phyloP scores from a whole-genome alignment of 2,888 invertebrate species.

The Villa cingulata region DNA sequence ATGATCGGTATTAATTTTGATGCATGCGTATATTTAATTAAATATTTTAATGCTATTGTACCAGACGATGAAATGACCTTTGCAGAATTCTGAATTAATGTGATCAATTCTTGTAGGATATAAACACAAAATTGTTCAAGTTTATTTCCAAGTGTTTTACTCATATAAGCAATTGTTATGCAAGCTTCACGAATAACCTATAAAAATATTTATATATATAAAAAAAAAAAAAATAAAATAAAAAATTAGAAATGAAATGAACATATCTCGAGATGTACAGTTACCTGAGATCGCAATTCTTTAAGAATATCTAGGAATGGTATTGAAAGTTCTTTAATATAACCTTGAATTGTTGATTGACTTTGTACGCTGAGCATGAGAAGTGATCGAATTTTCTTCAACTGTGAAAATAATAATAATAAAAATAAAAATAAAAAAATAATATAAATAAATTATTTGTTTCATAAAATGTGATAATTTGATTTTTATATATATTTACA shows the following conservation, averaged over 20 bases:
- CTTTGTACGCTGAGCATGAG: slow-evolving; percentile 63
- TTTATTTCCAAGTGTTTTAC: slow-evolving; percentile 69
- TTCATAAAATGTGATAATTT: too few relatives aligned
- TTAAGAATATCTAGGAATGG: slow-evolving; percentile 70
- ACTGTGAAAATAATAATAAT: slow-evolving; percentile 39
- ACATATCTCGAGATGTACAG: too few relatives aligned
- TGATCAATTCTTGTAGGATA: slow-evolving; percentile 69
- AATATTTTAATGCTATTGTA: slow-evolving; percentile 71
- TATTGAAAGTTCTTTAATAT: slow-evolving; percentile 65
- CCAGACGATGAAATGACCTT: slow-evolving; percentile 91
- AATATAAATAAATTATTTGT: too few relatives aligned
- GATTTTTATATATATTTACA: slow-evolving; percentile 39
- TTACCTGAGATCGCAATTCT: slow-evolving; percentile 76
- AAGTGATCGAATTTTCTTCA: slow-evolving; percentile 74
- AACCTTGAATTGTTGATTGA: slow-evolving; percentile 53
- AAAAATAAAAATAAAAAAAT: too few relatives aligned
- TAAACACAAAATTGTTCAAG: slow-evolving; percentile 76
- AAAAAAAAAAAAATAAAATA: not conserved
- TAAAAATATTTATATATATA: not conserved
- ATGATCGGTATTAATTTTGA: slow-evolving; percentile 69
- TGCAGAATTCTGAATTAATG: slow-evolving; percentile 87
- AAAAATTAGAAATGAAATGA: not conserved
- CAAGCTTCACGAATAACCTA: slow-evolving; percentile 79
- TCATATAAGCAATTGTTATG: slow-evolving; percentile 83
- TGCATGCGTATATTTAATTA: slow-evolving; percentile 71